Percentiles rank a stretch among this genome's conserved stretches.
These are phyloP conservation scores for Cassiopea andromeda DNA, from an alignment of 30 jellyfish, hydroid and myxozoan species.

Conservation along the genomic window DNA sequence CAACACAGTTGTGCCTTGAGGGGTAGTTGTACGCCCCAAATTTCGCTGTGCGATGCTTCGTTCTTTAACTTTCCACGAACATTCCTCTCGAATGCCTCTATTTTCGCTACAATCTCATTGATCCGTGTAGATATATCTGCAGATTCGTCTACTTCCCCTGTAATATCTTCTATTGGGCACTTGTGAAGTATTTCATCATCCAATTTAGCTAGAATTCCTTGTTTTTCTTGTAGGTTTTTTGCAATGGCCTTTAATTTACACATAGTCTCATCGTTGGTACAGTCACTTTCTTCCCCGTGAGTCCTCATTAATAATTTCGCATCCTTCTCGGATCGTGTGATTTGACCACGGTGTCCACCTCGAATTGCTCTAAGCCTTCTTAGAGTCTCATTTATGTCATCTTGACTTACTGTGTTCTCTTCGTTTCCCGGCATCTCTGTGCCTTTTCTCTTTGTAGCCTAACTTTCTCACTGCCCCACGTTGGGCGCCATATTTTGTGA, in stretches of 20 bases:
- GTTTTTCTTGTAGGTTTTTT: conserved; percentile 23
- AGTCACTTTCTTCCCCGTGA: conserved; percentile 22
- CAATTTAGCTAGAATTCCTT: conserved; percentile 7
- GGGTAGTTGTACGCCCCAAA: conserved; percentile 18
- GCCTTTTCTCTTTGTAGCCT: not conserved
- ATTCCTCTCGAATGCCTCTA: conserved; percentile 7
- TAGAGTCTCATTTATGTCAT: conserved; percentile 6
- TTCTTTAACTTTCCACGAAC: not conserved
- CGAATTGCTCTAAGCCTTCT: conserved; percentile 35
- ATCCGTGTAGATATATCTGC: conserved; percentile 14
- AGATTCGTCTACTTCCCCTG: conserved; percentile 28
- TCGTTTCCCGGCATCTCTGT: conserved; percentile 5
- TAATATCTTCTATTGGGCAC: conserved; percentile 28
- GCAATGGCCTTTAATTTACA: conserved; percentile 5
- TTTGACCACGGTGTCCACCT: conserved; percentile 21
- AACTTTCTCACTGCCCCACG: conserved; percentile 3
- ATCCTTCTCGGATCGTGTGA: conserved; percentile 11
- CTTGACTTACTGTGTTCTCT: conserved; percentile 18
- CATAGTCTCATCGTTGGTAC: conserved; percentile 6
- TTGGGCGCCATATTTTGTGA: conserved; percentile 58
- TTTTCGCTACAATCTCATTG: conserved; percentile 15
- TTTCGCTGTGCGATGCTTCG: not conserved
- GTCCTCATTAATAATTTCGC: conserved; percentile 1
- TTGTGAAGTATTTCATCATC: conserved; percentile 36
- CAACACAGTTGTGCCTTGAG: not conserved